Percentiles rank a stretch among this genome's conserved stretches.
Evolutionary conservation across 2,888 invertebrate species (phyloP).

Genomic region (Rhopalosiphum nymphaeae): DNA sequence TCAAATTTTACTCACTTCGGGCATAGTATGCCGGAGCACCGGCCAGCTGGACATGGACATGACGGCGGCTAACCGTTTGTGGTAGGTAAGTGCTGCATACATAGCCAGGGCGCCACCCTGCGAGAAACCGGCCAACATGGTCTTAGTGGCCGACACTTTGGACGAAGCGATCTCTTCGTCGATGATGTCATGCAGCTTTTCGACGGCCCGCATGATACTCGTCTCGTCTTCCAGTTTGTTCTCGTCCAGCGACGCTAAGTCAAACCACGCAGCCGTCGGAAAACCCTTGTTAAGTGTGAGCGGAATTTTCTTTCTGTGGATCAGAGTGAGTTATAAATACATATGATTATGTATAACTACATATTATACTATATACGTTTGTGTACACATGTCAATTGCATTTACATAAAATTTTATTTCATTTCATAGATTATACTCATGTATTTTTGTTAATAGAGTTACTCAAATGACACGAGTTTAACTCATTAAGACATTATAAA

Average conservation of each 20-base stretch:
- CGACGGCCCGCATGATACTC: constrained; percentile 85
- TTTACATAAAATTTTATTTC: neutral
- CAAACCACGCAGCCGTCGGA: constrained; percentile 97
- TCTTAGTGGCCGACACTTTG: constrained; percentile 75
- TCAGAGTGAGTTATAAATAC: neutral
- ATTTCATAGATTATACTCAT: neutral
- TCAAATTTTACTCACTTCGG: constrained; percentile 72
- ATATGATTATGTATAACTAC: neutral
- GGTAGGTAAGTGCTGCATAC: constrained; percentile 88
- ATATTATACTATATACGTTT: neutral
- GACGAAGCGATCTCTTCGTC: constrained; percentile 69
- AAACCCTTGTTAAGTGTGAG: constrained; percentile 93
- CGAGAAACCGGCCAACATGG: constrained; percentile 94
- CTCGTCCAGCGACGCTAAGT: constrained; percentile 87
- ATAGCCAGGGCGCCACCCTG: constrained; percentile 97
- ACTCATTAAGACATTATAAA: neutral
- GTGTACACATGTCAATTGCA: neutral
- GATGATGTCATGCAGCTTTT: constrained; percentile 82
- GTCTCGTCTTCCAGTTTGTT: constrained; percentile 91
- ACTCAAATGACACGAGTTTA: neutral
- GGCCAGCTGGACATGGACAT: constrained; percentile 94
- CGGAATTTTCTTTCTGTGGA: constrained; percentile 80
- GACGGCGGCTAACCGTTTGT: constrained; percentile 87
- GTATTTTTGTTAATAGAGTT: neutral
- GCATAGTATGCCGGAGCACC: constrained; percentile 89